phyloP scores from a whole-genome alignment of 1,140 invertebrate genomes.

The Semibalanus balanoides region DNA sequence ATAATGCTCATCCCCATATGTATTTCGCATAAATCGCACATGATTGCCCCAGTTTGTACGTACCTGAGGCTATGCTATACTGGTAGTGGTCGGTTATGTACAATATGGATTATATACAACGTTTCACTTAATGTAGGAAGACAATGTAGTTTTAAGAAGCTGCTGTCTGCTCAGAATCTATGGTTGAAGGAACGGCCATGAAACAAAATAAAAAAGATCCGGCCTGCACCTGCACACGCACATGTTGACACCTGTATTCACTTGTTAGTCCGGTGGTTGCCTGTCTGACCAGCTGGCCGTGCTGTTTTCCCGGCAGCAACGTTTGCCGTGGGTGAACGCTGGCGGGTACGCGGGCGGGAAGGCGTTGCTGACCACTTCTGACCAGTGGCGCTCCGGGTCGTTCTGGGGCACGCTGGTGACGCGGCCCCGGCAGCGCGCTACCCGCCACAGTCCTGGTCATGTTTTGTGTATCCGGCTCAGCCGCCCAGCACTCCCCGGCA shows the following conservation, averaged over 20 bases:
- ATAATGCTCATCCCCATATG: too few species aligned
- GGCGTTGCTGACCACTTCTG: not conserved
- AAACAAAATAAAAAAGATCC: too few species aligned
- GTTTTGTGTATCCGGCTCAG: not conserved
- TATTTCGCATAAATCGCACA: too few species aligned
- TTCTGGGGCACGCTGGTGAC: not conserved
- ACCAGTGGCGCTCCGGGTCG: not conserved
- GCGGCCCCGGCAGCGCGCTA: not conserved
- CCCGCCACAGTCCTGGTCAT: not conserved
- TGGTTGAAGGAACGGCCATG: too few species aligned
- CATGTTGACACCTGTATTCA: not conserved
- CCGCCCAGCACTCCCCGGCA: not conserved
- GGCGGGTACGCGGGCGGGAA: not conserved
- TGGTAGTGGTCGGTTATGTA: too few species aligned
- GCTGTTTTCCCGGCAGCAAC: not conserved
- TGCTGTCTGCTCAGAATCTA: too few species aligned
- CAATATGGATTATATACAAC: too few species aligned
- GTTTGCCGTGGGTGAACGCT: not conserved
- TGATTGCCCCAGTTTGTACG: too few species aligned
- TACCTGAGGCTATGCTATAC: too few species aligned
- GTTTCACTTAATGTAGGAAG: too few species aligned
- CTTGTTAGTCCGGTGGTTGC: too few species aligned
- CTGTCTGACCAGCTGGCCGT: not conserved
- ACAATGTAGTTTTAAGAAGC: too few species aligned
- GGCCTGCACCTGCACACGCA: not conserved